Evolutionary conservation across 2,113 vertebrate genomes (phyloP).

Genomic region (Neotragus moschatus): DNA sequence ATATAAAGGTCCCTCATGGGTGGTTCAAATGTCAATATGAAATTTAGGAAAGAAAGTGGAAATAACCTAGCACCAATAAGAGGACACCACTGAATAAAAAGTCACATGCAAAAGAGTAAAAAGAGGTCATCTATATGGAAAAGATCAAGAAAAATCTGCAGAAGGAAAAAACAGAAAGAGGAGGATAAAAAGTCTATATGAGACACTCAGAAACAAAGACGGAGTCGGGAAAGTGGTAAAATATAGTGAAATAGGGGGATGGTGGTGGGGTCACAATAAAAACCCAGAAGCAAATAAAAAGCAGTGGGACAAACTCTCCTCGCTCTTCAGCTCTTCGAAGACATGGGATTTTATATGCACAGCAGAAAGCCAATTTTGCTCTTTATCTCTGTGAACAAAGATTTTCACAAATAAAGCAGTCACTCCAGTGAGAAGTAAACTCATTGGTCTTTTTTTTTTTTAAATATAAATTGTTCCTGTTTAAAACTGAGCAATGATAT

Average conservation of each 20-base stretch:
- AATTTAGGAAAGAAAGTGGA: not conserved
- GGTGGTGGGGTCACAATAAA: not conserved
- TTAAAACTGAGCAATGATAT: not conserved
- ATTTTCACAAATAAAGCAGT: conserved; percentile 15
- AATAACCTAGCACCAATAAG: not conserved
- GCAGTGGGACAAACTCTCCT: not conserved
- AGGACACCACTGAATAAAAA: conserved; percentile 17
- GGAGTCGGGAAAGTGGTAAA: not conserved
- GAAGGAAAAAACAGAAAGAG: not conserved
- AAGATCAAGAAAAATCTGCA: not conserved
- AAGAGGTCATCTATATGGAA: not conserved
- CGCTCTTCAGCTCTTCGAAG: not conserved
- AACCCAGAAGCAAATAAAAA: not conserved
- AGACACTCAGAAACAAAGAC: not conserved
- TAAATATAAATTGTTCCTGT: not conserved
- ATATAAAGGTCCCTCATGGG: not conserved
- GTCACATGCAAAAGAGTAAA: not conserved
- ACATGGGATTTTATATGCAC: not conserved
- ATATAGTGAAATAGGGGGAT: not conserved
- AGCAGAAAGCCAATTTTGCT: not conserved
- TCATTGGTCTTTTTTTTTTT: not conserved
- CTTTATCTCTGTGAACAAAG: conserved; percentile 1
- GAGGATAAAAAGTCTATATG: not conserved
- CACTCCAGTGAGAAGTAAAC: not conserved
- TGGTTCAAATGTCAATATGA: not conserved